Evolutionary conservation across 2,888 invertebrate species (phyloP).

Genomic region (Eupeodes latifasciatus): DNA sequence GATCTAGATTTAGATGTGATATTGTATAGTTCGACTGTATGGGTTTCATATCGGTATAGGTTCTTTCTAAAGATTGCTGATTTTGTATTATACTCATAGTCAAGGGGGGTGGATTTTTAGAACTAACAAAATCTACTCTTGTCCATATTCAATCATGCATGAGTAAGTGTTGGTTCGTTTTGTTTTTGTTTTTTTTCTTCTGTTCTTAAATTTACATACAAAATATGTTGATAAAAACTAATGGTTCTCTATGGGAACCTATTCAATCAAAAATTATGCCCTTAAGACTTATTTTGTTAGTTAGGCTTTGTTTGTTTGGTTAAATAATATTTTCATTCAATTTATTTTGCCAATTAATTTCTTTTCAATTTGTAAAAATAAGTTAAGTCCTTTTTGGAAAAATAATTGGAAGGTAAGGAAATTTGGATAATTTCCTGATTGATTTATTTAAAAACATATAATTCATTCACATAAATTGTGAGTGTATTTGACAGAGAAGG

Average conservation of each 20-base stretch:
- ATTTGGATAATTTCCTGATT: no score
- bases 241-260: neutral
- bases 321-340: conserved; percentile 1
- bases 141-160: conserved; percentile 50
- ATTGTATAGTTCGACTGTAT: neutral
- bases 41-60: neutral
- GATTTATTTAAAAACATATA: no score
- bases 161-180: conserved; percentile 29
- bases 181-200: neutral
- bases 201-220: neutral
- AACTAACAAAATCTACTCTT: neutral
- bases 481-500: no score
- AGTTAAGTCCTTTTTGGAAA: no score
- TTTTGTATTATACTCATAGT: conserved; percentile 43
- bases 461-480: no score
- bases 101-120: conserved; percentile 28
- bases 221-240: neutral
- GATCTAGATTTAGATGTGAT: neutral
- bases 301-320: neutral
- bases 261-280: conserved; percentile 14
- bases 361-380: no score
- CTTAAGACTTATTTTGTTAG: neutral
- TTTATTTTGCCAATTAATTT: no score
- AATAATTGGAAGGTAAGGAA: no score
- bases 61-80: conserved; percentile 33